Evolutionary conservation across 2,888 invertebrate genomes (phyloP), one percentile per base, ranked within the genome.

Genomic region (Mamestra brassicae): DNA sequence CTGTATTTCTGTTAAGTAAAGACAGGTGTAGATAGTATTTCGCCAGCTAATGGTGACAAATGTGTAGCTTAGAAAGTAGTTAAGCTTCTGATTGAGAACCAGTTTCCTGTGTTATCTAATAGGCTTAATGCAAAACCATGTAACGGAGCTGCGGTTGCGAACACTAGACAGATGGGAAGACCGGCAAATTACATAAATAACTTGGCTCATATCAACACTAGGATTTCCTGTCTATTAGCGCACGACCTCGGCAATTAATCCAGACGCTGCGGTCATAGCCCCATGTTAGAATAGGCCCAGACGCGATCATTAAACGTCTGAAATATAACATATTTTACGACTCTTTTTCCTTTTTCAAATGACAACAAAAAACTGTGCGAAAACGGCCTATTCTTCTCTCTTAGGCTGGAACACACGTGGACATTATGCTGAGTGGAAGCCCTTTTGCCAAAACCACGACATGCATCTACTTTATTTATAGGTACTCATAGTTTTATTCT

Each of bases 171-270:
- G 47, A 64, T 64, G 36, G 60, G 50, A 58, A 69, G 10, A 62
- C 77, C 66, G 50, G 60, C 78, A 70, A 74, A 72, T 73, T 77
- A 50, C 45, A 73, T 66, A 75, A 79, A 80, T 66, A 71, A 66
- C 66, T 70, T 38, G 15, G 45, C 57, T 79, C 52, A 74, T 76
- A 67, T 70, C 58, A 78, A 63, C 68, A 74, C 67, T 83, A 72
- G 71, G 61, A 83, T 82, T 76, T 82, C 81, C 83, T 83, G 80
- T 58, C 57, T 60, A 83, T 82, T 80, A 83, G 26, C 57, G 50
- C 15, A 36, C 60, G 76, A 57, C 62, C 83, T 67, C 72, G 38
- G 54, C 63, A 70, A 68, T 83, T 83, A 83, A 83, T 67, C 4
- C 65, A 75, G 52, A 61, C 42, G 54, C 55, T 61, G 60, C 55